Conservation (phyloP, 2,113 vertebrate species). For the Ptilonorhynchus violaceus region DNA sequence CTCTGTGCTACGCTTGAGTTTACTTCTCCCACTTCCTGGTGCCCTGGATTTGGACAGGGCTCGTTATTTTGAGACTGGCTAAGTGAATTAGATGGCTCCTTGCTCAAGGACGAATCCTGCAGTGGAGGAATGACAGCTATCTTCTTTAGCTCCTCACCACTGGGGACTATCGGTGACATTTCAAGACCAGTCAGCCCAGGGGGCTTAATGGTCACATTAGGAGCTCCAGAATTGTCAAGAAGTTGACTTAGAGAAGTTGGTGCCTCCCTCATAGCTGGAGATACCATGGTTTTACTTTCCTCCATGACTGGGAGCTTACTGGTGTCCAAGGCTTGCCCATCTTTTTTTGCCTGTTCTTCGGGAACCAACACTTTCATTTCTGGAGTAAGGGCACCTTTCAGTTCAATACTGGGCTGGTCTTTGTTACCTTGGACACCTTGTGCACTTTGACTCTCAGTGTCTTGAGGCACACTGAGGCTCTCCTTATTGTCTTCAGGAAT, state of each 20-base stretch:
- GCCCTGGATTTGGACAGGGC: slow-evolving; percentile 58
- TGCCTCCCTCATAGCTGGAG: slow-evolving; percentile 83
- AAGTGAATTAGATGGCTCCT: slow-evolving; percentile 67
- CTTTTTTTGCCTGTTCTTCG: slow-evolving; percentile 79
- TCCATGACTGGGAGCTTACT: slow-evolving; percentile 70
- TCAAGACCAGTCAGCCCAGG: slow-evolving; percentile 68
- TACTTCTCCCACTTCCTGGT: slow-evolving; percentile 70
- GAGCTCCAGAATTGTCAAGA: slow-evolving; percentile 85
- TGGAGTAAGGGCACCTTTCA: slow-evolving; percentile 76
- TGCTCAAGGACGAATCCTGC: slow-evolving; percentile 65
- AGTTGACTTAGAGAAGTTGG: slow-evolving; percentile 94
- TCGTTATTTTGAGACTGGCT: slow-evolving; percentile 68
- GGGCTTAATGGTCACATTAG: slow-evolving; percentile 80
- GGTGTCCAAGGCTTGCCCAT: slow-evolving; percentile 62
- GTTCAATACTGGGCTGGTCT: slow-evolving; percentile 78
- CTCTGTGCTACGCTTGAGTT: slow-evolving; percentile 75
- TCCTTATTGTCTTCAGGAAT: slow-evolving; percentile 81
- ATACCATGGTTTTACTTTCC: slow-evolving; percentile 75
- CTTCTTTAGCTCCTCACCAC: slow-evolving; percentile 75
- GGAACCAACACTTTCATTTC: slow-evolving; percentile 76
- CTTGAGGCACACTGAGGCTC: slow-evolving; percentile 69
- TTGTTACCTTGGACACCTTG: slow-evolving; percentile 72
- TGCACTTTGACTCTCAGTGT: slow-evolving; percentile 72
- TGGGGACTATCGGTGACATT: slow-evolving; percentile 44
- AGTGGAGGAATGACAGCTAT: slow-evolving; percentile 67